Evolutionary conservation across 1,140 invertebrate species (phyloP).

Genomic region (Zaprionus vittiger): DNA sequence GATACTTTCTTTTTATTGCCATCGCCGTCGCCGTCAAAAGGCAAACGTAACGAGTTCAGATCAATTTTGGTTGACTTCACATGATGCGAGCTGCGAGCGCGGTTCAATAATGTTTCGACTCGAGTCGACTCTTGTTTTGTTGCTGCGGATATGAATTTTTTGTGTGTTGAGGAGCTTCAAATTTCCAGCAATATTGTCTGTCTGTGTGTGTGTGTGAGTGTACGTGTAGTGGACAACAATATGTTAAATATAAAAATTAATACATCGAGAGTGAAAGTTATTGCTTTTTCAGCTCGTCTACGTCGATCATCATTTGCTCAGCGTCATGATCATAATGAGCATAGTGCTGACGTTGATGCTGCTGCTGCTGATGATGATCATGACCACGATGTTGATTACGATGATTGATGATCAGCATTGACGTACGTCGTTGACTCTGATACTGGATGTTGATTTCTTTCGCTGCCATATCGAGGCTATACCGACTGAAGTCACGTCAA

Average conservation of each 20-base stretch:
- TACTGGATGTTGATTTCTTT: slow-evolving; percentile 66
- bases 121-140: slow-evolving; percentile 61
- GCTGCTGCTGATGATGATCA: slow-evolving; percentile 42
- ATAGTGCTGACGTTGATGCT: slow-evolving; percentile 44
- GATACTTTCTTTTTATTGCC: slow-evolving; percentile 83
- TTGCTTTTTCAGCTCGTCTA: slow-evolving; percentile 64
- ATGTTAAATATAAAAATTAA: slow-evolving; percentile 84
- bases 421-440: slow-evolving; percentile 21
- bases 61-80: slow-evolving; percentile 82
- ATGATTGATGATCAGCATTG: slow-evolving; percentile 22
- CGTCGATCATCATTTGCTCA: slow-evolving; percentile 72
- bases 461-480: slow-evolving; percentile 37
- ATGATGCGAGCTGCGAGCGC: slow-evolving; percentile 49
- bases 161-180: slow-evolving; percentile 49
- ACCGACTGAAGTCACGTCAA: slow-evolving; percentile 64
- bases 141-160: slow-evolving; percentile 43
- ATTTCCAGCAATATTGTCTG: slow-evolving; percentile 55
- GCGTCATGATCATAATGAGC: slow-evolving; percentile 38
- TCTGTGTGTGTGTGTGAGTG: slow-evolving; percentile 13
- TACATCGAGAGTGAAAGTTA: slow-evolving; percentile 84
- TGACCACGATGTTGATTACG: slow-evolving; percentile 16
- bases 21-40: slow-evolving; percentile 60
- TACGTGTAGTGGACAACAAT: slow-evolving; percentile 72
- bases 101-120: slow-evolving; percentile 69
- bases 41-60: slow-evolving; percentile 80